Conservation (phyloP, 2,888 invertebrate genomes). For the Oscheius onirici region DNA sequence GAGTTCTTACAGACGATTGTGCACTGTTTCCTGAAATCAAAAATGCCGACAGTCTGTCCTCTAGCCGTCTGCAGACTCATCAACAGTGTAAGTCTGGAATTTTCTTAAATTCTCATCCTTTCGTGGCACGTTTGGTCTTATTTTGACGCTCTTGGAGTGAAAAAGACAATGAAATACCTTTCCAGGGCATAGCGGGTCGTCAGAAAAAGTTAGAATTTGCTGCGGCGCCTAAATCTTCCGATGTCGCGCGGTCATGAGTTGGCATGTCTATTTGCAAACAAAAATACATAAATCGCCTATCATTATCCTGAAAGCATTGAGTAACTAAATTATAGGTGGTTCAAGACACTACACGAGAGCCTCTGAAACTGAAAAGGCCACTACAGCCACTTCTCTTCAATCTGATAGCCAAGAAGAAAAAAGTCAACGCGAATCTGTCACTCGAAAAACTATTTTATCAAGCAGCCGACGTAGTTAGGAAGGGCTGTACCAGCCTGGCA, state of each 20-base stretch:
- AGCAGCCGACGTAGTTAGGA: slow-evolving; percentile 5
- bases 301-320: background rate
- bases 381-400: slow-evolving; percentile 10
- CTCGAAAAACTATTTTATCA: slow-evolving; percentile 1
- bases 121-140: too few relatives aligned
- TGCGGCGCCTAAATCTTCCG: too few relatives aligned
- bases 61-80: slow-evolving; percentile 2
- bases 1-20: slow-evolving; percentile 3
- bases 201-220: too few relatives aligned
- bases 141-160: too few relatives aligned
- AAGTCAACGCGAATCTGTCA: background rate
- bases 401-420: background rate
- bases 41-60: background rate
- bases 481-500: background rate
- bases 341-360: background rate
- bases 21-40: background rate
- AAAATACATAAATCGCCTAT: too few relatives aligned
- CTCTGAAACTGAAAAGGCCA: background rate
- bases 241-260: too few relatives aligned
- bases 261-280: too few relatives aligned
- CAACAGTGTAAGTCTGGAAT: background rate
- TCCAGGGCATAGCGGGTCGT: too few relatives aligned
- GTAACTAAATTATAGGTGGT: background rate
- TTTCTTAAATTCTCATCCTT: too few relatives aligned
- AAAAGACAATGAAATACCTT: too few relatives aligned